Percentiles rank a stretch among this genome's conserved stretches.
Evolutionary conservation across 2,888 invertebrate genomes (phyloP).

Genomic region (Imbricaverruca yamaguchii): DNA sequence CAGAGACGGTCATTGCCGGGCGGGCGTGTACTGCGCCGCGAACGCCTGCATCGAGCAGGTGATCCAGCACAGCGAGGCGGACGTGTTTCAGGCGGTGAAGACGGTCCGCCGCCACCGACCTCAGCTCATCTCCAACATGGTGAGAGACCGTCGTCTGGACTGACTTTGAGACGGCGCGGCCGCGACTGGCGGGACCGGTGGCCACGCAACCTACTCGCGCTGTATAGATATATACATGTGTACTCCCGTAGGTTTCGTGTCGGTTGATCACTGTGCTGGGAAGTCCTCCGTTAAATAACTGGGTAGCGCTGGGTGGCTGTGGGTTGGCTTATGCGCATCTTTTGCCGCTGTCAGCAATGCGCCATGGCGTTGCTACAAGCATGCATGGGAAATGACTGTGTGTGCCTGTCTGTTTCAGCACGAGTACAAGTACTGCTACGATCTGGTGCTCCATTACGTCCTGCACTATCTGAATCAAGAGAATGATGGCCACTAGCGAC

Average conservation of each 20-base stretch:
- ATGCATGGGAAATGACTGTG: constrained; percentile 23
- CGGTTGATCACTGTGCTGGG: not conserved
- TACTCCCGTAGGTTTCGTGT: too few relatives aligned
- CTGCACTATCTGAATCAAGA: constrained; percentile 87
- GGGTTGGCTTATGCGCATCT: not conserved
- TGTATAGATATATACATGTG: too few relatives aligned
- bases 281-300: not conserved
- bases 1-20: constrained; percentile 88
- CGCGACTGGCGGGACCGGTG: not conserved
- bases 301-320: not conserved
- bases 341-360: not conserved
- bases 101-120: constrained; percentile 93
- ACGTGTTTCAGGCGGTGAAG: constrained; percentile 96
- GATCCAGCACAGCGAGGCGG: constrained; percentile 94
- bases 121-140: constrained; percentile 90
- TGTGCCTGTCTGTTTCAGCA: constrained; percentile 55
- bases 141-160: constrained; percentile 39
- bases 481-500: constrained; percentile 48
- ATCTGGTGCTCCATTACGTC: constrained; percentile 89
- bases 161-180: too few relatives aligned
- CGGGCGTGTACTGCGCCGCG: constrained; percentile 96
- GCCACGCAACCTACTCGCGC: not conserved
- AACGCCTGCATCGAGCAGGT: constrained; percentile 98
- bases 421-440: constrained; percentile 96
- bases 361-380: too few relatives aligned